Conservation (phyloP, 2,888 invertebrate genomes). For the Amphimallon solstitiale region DNA sequence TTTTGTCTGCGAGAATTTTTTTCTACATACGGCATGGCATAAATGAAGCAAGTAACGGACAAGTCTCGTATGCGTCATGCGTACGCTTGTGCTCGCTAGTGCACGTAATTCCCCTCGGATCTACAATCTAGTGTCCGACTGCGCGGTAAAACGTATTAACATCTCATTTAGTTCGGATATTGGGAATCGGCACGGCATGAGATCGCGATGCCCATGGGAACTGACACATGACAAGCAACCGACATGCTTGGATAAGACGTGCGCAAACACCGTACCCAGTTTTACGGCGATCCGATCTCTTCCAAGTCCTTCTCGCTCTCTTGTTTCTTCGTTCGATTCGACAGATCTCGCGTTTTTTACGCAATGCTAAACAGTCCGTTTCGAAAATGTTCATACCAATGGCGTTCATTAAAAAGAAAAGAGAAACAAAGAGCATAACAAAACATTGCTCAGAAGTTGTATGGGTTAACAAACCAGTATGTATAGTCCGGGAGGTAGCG, state of each 20-base stretch:
- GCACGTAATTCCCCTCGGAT: background rate
- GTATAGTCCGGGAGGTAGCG: too few species aligned
- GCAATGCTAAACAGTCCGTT: too few species aligned
- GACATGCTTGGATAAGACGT: slow-evolving; percentile 12
- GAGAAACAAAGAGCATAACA: background rate
- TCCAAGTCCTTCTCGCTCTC: background rate
- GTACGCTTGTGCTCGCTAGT: too few species aligned
- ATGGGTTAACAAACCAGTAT: too few species aligned
- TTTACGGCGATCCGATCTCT: slow-evolving; percentile 1
- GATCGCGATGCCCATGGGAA: slow-evolving; percentile 5
- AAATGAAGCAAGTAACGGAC: too few species aligned
- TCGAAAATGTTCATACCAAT: background rate
- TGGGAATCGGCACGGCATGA: slow-evolving; percentile 10
- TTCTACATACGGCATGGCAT: too few species aligned
- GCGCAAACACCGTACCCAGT: slow-evolving; percentile 6
- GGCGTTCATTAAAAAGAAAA: background rate
- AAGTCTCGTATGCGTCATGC: too few species aligned
- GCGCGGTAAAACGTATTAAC: slow-evolving; percentile 1
- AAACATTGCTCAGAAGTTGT: background rate
- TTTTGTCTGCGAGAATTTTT: too few species aligned
- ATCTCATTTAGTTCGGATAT: slow-evolving; percentile 23
- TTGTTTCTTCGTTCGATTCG: background rate
- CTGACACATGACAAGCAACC: slow-evolving; percentile 18
- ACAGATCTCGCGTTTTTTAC: too few species aligned
- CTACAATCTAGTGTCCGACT: background rate